Conservation (phyloP, 1,140 invertebrate genomes). For the Drosophila subobscura region DNA sequence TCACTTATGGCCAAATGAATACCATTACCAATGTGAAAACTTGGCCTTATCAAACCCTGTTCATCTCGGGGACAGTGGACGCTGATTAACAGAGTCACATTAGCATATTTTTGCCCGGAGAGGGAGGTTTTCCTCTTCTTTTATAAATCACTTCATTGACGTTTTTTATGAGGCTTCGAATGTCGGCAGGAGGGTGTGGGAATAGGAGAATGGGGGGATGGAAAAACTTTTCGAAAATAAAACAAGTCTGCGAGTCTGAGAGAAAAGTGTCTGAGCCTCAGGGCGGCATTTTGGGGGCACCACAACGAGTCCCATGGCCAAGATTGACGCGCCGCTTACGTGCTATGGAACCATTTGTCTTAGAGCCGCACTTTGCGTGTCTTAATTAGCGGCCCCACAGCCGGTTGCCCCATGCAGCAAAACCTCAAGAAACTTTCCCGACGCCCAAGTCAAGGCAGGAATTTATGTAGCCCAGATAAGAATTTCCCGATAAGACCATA, state of each 20-base stretch:
- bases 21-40: constrained; percentile 22
- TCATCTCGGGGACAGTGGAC: constrained; percentile 8
- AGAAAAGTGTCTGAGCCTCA: constrained; percentile 49
- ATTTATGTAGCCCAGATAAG: constrained; percentile 79
- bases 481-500: constrained; percentile 48
- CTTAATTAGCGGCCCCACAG: constrained; percentile 71
- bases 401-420: constrained; percentile 1
- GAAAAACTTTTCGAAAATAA: constrained; percentile 46
- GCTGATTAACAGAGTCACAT: constrained; percentile 62
- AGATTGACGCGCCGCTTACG: constrained; percentile 74
- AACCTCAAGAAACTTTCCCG: constrained; percentile 62
- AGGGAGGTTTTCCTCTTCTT: constrained; percentile 1
- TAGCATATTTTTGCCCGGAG: constrained; percentile 59
- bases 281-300: constrained; percentile 14
- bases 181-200: constrained; percentile 4
- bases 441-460: constrained; percentile 54
- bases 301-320: constrained; percentile 11
- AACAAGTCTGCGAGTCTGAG: constrained; percentile 36
- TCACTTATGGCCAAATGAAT: constrained; percentile 20
- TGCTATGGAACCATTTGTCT: constrained; percentile 73
- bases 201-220: neutral
- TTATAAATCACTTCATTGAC: constrained; percentile 79
- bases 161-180: constrained; percentile 74
- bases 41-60: constrained; percentile 5
- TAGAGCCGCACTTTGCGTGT: constrained; percentile 74